Evolutionary conservation across 2,113 vertebrate species (phyloP).

Genomic region (Herpetotheres cachinnans): DNA sequence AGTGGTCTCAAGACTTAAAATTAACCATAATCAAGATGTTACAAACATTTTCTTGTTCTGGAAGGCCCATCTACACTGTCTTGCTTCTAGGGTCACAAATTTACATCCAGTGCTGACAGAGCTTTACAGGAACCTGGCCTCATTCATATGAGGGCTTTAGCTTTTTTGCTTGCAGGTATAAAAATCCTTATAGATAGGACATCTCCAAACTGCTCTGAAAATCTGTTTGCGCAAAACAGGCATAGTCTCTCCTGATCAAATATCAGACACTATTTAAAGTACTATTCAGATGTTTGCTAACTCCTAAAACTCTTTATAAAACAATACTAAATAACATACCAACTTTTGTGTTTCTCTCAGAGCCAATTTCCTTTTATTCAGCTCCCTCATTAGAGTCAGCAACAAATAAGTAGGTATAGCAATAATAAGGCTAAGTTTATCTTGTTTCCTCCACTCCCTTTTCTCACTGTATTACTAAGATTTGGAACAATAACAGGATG

Average conservation of each 20-base stretch:
- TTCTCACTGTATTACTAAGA: slow-evolving; percentile 51
- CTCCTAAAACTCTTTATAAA: neutral
- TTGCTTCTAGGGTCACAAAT: neutral
- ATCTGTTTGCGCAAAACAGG: neutral
- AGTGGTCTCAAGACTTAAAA: neutral
- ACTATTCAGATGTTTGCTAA: neutral
- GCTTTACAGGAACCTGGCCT: neutral
- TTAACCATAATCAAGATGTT: neutral
- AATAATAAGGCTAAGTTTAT: slow-evolving; percentile 71
- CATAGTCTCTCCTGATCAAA: neutral
- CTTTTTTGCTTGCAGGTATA: neutral
- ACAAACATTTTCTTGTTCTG: neutral
- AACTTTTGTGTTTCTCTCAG: neutral
- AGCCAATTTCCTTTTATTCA: slow-evolving; percentile 43
- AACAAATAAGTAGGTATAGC: slow-evolving; percentile 23
- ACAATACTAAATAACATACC: neutral
- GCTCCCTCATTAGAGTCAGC: slow-evolving; percentile 1
- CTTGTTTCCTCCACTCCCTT: slow-evolving; percentile 77
- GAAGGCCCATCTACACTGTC: neutral
- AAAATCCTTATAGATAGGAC: neutral
- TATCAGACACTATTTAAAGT: neutral
- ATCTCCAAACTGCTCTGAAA: neutral
- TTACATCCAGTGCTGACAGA: neutral
- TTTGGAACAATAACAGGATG: slow-evolving; percentile 86
- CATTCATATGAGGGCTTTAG: neutral